Evolutionary conservation across 2,797 vertebrate genomes (phyloP).

Genomic region (Gymnocypris eckloni): DNA sequence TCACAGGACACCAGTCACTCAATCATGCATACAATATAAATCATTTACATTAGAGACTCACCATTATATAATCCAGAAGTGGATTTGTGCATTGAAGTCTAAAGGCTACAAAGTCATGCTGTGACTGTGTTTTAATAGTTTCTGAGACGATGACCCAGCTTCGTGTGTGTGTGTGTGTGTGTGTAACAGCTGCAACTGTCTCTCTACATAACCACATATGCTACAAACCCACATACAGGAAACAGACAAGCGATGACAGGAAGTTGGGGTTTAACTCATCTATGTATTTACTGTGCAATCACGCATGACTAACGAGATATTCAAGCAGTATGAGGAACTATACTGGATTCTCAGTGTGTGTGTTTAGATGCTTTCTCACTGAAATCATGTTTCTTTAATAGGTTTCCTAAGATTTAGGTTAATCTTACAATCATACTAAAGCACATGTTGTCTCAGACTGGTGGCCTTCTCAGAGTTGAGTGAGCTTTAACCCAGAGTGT

Average conservation of each 20-base stretch:
- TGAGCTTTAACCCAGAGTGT: background rate
- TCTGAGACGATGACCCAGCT: background rate
- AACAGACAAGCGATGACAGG: constrained; percentile 3
- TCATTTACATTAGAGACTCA: background rate
- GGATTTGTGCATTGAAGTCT: background rate
- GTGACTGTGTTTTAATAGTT: background rate
- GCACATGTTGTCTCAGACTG: background rate
- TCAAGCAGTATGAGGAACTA: background rate
- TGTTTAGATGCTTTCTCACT: background rate
- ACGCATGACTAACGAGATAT: background rate
- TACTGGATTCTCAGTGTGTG: background rate
- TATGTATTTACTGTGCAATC: background rate
- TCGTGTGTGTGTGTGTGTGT: background rate
- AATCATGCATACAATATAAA: background rate
- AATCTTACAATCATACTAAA: no score
- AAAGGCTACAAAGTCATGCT: background rate
- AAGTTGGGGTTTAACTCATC: background rate
- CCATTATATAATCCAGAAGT: background rate
- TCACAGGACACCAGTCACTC: background rate
- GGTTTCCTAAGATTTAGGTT: background rate
- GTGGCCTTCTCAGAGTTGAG: background rate
- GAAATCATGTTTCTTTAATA: background rate
- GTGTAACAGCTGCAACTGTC: background rate
- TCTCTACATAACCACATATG: background rate
- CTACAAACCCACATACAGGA: constrained; percentile 10